phyloP scores from a whole-genome alignment of 2,113 vertebrate genomes.

The Protobothrops mucrosquamatus region DNA sequence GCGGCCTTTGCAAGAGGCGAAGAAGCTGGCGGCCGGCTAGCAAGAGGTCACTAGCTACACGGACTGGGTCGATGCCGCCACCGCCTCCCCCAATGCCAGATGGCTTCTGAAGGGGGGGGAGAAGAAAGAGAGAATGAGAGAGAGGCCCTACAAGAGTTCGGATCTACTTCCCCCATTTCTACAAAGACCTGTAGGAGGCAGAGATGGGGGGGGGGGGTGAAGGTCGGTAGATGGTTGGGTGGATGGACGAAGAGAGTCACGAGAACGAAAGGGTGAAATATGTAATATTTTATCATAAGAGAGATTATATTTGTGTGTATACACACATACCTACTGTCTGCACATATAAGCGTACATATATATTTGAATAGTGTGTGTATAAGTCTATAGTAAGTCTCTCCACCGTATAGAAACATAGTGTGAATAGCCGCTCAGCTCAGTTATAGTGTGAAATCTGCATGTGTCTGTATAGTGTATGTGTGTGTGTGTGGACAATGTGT shows the following conservation, averaged over 20 bases:
- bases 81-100: slow-evolving; percentile 74
- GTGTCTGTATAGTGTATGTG: neutral
- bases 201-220: neutral
- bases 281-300: neutral
- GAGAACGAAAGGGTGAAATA: neutral
- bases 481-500: neutral
- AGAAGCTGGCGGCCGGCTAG: slow-evolving; percentile 74
- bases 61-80: slow-evolving; percentile 83
- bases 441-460: neutral
- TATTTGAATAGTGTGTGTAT: neutral
- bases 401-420: neutral
- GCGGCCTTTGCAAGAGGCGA: neutral
- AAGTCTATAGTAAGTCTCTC: neutral
- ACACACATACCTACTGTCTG: neutral
- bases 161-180: slow-evolving; percentile 43
- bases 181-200: neutral
- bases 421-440: neutral
- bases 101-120: slow-evolving; percentile 73
- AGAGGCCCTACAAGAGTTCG: slow-evolving; percentile 25
- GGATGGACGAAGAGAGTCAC: neutral
- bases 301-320: neutral
- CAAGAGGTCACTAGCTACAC: slow-evolving; percentile 80
- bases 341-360: neutral
- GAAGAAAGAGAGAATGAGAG: neutral
- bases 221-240: neutral